These are phyloP conservation scores for Ameiurus melas DNA, from an alignment of 2,113 vertebrate species.

Conservation along the genomic window DNA sequence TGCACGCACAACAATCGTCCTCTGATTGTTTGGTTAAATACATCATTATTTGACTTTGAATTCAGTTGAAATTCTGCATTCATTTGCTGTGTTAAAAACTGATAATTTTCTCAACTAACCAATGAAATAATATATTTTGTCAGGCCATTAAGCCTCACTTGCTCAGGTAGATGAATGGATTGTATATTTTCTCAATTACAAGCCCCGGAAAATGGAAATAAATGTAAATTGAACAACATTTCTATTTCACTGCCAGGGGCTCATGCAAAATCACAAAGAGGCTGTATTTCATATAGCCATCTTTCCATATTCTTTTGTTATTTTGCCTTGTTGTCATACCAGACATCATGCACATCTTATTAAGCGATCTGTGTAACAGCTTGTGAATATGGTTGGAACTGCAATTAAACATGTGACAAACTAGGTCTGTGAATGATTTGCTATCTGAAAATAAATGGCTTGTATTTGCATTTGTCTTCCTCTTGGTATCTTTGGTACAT, in stretches of 20 bases:
- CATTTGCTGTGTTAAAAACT: neutral
- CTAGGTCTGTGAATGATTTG: neutral
- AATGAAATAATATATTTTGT: neutral
- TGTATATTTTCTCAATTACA: no score
- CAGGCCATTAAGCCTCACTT: neutral
- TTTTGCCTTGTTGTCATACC: neutral
- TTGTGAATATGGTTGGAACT: neutral
- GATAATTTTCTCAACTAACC: neutral
- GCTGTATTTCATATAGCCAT: neutral
- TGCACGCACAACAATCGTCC: neutral
- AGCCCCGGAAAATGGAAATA: neutral
- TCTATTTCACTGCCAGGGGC: neutral
- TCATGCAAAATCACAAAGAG: neutral
- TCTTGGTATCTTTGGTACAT: neutral
- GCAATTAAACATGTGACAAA: neutral
- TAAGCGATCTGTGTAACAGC: neutral
- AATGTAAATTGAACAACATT: neutral
- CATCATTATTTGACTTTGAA: neutral
- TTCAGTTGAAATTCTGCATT: neutral
- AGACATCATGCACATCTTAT: neutral
- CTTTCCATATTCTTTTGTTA: neutral
- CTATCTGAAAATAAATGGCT: neutral
- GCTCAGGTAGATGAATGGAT: no score
- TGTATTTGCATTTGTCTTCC: neutral
- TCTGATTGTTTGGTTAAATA: neutral